Base-by-base conservation (phyloP, 92 coral and sea anemone species). In the Pocillopora meandrina region DNA sequence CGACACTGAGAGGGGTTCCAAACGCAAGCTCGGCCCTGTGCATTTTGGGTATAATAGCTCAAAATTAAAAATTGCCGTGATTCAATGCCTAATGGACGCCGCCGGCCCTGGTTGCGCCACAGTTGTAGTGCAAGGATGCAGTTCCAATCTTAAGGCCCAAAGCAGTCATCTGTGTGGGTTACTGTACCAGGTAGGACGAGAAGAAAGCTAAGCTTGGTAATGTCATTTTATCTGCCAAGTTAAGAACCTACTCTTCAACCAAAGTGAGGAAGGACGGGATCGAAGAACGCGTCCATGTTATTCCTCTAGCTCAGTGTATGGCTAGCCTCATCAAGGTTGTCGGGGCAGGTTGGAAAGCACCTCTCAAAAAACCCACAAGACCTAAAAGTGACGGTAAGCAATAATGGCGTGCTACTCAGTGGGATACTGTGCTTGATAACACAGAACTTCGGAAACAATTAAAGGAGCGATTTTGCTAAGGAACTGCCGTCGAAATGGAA, bases 401-500 rank as follows among this genome's bases (percentile, higher is more conserved):
- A 52, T 9, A 52, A 69, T 69, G 74, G 74, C 74, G 74, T 69
- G n/a, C 56, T 59, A 6, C 65, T 26, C 49, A 75, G 79, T 10
- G 79, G 66, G 42, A 65, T 2, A 6, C 10, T 49, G 47, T 57
- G 65, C 12, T 75, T 23, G 66, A 31, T 26, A 34, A 12, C 65
- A 20, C 17, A 23, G 12, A 76, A 60, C 56, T 36, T 18, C 64
- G 47, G 12, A 33, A 74, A 5, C 19, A 57, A 20, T 64, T 74
- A 12, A 18, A 16, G 23, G 10, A 2, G 10, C 78, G 78, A 55
- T 74, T 74, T 23, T 23, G 12, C 10, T 15, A 61, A 1, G 69
- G 23, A 76, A 33, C 34, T 76, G 80, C 80, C 33, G 33, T 76
- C 35, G 80, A 76, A 33, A 76, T 60, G 68, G 68, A 59, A 18